A percentile compares a stretch with the other conserved stretches of the same genome.
phyloP scores from a whole-genome alignment of 2,888 invertebrate genomes.

The Chrysodeixis includens region DNA sequence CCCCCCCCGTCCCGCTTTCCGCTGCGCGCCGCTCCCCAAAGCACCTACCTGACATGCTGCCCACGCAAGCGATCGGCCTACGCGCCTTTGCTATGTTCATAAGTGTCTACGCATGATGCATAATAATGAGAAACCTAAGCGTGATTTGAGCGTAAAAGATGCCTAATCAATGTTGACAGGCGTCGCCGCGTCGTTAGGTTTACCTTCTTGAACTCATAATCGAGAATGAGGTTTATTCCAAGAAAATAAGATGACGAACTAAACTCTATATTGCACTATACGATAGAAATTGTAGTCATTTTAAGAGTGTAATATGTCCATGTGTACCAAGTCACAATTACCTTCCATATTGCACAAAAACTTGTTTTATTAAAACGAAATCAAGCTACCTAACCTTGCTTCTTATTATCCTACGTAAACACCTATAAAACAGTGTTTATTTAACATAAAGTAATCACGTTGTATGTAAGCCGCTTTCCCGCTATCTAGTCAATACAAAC shows the following conservation, averaged over 20 bases:
- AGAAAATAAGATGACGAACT: neutral
- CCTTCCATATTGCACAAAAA: neutral
- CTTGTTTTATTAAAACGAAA: neutral
- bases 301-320: too few relatives aligned
- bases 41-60: constrained; percentile 67
- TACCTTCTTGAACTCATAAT: constrained; percentile 8
- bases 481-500: constrained; percentile 23
- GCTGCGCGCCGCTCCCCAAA: constrained; percentile 29
- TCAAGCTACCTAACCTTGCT: constrained; percentile 3
- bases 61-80: constrained; percentile 77
- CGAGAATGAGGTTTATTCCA: neutral
- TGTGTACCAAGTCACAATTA: neutral
- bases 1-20: constrained; percentile 26
- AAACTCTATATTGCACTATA: neutral
- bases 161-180: constrained; percentile 52
- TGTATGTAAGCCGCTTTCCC: constrained; percentile 23
- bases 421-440: constrained; percentile 21
- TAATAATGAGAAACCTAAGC: constrained; percentile 65
- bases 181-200: constrained; percentile 32
- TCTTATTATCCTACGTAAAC: neutral
- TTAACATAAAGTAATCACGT: constrained; percentile 31
- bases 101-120: constrained; percentile 75
- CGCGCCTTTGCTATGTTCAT: constrained; percentile 72
- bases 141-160: constrained; percentile 62
- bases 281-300: too few relatives aligned